A percentile compares a stretch with the other conserved stretches of the same genome.
Conservation (phyloP, 2,888 invertebrate genomes). For the Dryobotodes eremita region DNA sequence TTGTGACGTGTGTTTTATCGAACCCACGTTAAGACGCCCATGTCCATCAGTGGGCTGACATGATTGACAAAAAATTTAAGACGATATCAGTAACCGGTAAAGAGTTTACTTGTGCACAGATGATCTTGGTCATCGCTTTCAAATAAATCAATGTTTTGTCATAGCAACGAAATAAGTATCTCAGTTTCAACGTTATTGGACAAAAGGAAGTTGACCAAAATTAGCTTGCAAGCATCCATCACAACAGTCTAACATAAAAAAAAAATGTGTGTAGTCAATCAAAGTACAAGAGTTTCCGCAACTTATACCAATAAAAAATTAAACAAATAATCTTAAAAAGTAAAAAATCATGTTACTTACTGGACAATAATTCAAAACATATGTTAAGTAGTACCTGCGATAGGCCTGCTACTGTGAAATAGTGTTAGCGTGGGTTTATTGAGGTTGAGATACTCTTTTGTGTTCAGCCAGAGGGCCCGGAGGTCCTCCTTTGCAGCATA, state of each 20-base stretch:
- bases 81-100: background rate
- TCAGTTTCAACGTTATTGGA: background rate
- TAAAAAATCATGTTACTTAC: conserved; percentile 34
- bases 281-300: conserved; percentile 34
- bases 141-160: background rate
- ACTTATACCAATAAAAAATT: conserved; percentile 41
- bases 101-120: background rate
- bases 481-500: background rate
- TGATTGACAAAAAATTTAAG: background rate
- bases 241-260: background rate
- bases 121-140: background rate
- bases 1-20: background rate
- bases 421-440: conserved; percentile 33
- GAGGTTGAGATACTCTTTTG: conserved; percentile 20
- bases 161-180: background rate
- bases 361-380: conserved; percentile 29
- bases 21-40: background rate
- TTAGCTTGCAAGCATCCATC: background rate
- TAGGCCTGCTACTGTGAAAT: conserved; percentile 53
- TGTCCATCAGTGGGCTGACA: background rate
- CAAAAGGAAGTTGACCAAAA: background rate
- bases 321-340: conserved; percentile 8
- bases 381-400: conserved; percentile 31
- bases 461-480: background rate
- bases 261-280: background rate